These are phyloP conservation scores for Pentalonia nigronervosa DNA, from an alignment of 1,140 invertebrate species.

Conservation along the genomic window DNA sequence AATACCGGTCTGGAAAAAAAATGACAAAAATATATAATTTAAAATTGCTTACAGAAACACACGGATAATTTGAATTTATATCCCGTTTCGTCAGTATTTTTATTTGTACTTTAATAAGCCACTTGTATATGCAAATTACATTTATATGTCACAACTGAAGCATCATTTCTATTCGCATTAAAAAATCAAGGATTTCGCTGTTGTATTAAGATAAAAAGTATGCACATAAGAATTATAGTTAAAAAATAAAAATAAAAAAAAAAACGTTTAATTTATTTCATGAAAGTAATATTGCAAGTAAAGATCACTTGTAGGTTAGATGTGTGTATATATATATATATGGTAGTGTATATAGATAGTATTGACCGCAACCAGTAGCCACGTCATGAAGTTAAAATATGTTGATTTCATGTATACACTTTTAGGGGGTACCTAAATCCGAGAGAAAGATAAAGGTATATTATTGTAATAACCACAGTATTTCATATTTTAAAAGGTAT, in stretches of 20 bases:
- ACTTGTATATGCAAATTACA: too few relatives aligned
- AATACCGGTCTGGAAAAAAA: conserved; percentile 48
- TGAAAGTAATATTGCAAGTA: conserved; percentile 7
- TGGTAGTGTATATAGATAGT: not conserved
- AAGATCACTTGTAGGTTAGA: not conserved
- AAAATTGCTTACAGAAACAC: not conserved
- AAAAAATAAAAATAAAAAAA: not conserved
- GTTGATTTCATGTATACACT: not conserved
- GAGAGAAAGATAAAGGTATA: too few relatives aligned
- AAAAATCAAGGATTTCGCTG: not conserved
- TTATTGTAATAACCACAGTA: too few relatives aligned
- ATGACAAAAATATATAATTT: not conserved
- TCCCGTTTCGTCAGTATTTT: not conserved
- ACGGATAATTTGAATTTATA: not conserved
- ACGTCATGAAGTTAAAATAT: not conserved
- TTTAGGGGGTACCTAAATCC: too few relatives aligned
- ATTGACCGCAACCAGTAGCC: not conserved
- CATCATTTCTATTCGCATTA: not conserved
- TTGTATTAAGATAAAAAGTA: not conserved
- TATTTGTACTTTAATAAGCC: not conserved
- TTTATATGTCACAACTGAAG: too few relatives aligned
- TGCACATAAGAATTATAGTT: not conserved
- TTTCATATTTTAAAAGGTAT: too few relatives aligned
- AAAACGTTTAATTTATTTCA: not conserved
- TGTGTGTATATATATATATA: too few relatives aligned